Base-by-base conservation (phyloP, 2,797 vertebrate genomes). In the Catamblyrhynchus diadema region DNA sequence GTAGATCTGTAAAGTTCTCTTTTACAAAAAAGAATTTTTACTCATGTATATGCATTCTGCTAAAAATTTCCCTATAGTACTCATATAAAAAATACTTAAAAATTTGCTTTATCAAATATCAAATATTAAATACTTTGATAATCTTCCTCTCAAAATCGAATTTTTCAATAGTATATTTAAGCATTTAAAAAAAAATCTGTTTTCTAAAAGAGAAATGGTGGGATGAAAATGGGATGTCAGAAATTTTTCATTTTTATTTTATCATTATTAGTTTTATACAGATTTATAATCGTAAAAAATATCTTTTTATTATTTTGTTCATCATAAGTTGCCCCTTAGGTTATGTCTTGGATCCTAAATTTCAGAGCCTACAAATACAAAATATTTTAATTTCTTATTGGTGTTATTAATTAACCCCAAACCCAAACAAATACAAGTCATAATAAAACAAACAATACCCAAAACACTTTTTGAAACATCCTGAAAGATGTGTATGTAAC, bases 281-380 rank as follows among this genome's bases (percentile, higher is more conserved):
- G 39, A 54, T 54, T 42, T 21, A 21, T 51, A 75, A 69, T 25
- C 81, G 33, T 84, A 92, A 81, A 28, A 91, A 81, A 57, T 17
- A 65, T 6, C 3, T 92, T 74, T 83, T 90, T 35, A 72, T 75
- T 3, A 61, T 78, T 83, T 93, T 92, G 9, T 88, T 90, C 42
- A 44, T 64, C 27, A 33, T 39, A 53, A 86, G 2, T 74, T 90
- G 3, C 3, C 11, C 24, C 11, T 57, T 79, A 37, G 12, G 18
- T 81, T 64, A 73, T 27, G 12, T 65, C 19, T 84, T 61, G 14
- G 3, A 57, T 71, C 14, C 57, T 50, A 75, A 53, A 75, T 71
- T 65, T 89, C 39, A 65, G 21, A 72, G 24, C 14, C 12, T 42
- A 62, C 2, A 72, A 67, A 69, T 18, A 69, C 2, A 60, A 73